Percentiles rank a stretch among this genome's conserved stretches.
These are phyloP conservation scores for Lordiphosa fenestrarum DNA, from an alignment of 2,888 invertebrate genomes.

Conservation along the genomic window DNA sequence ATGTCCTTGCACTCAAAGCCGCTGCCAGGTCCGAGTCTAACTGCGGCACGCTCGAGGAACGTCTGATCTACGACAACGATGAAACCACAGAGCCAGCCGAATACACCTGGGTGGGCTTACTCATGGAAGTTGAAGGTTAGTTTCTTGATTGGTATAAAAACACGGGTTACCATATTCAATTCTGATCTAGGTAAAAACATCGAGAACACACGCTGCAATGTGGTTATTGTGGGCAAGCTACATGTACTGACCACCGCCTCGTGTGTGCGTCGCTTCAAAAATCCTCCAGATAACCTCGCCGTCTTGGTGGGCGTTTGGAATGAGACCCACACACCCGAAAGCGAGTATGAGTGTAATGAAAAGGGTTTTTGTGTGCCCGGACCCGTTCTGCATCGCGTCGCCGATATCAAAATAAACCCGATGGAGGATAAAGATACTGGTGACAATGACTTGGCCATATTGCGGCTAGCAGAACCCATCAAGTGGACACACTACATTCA, in stretches of 20 bases:
- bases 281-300: conserved; percentile 10
- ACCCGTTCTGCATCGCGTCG: conserved; percentile 33
- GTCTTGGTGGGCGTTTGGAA: conserved; percentile 50
- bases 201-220: conserved; percentile 30
- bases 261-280: conserved; percentile 39
- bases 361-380: conserved; percentile 53
- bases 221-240: conserved; percentile 37
- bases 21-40: conserved; percentile 1
- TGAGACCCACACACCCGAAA: conserved; percentile 14
- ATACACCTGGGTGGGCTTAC: conserved; percentile 51
- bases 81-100: conserved; percentile 41
- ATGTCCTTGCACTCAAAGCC: not conserved
- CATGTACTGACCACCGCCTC: conserved; percentile 51
- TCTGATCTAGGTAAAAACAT: conserved; percentile 6
- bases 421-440: conserved; percentile 46
- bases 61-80: conserved; percentile 26
- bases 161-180: not conserved
- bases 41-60: conserved; percentile 48
- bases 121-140: conserved; percentile 24
- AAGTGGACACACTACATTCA: conserved; percentile 33
- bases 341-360: conserved; percentile 32
- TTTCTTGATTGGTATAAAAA: no score
- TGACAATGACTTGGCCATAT: conserved; percentile 47
- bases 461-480: conserved; percentile 35
- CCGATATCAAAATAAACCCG: conserved; percentile 42